A percentile compares a stretch with the other conserved stretches of the same genome.
Conservation (phyloP, 2,797 vertebrate genomes). For the Oreonectes daqikongensis region DNA sequence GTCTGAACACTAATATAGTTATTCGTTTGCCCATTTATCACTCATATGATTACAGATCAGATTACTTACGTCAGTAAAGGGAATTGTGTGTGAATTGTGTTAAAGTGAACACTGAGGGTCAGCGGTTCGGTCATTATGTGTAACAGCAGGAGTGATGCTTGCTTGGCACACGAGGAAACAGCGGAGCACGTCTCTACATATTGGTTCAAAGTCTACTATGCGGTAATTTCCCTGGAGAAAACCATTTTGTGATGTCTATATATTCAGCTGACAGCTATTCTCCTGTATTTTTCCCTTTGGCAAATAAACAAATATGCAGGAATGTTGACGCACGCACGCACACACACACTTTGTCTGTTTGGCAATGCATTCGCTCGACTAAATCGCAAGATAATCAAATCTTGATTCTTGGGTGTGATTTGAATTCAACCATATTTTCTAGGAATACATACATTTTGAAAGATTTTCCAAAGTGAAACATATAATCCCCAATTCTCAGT, state of each 20-base stretch:
- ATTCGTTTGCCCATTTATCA: too few species aligned
- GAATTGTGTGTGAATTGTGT: not conserved
- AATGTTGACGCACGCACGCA: conserved; percentile 10
- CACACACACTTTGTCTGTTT: conserved; percentile 1
- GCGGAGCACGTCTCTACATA: conserved; percentile 21
- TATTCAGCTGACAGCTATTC: conserved; percentile 37
- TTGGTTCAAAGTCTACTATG: conserved; percentile 18
- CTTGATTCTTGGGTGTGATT: not conserved
- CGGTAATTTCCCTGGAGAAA: conserved; percentile 50
- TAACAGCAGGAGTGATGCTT: not conserved
- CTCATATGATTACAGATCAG: too few species aligned
- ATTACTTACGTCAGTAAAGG: too few species aligned
- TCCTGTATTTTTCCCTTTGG: conserved; percentile 35
- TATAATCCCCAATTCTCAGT: not conserved
- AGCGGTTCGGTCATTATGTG: not conserved
- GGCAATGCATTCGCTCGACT: not conserved
- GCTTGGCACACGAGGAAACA: conserved; percentile 10
- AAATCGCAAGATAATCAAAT: not conserved
- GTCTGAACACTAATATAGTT: too few species aligned
- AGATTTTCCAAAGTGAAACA: too few species aligned
- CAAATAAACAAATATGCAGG: conserved; percentile 36
- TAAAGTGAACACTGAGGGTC: not conserved
- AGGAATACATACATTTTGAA: too few species aligned
- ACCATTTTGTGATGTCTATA: conserved; percentile 40
- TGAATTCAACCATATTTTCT: not conserved